Evolutionary conservation across 2,113 vertebrate genomes (phyloP).

Genomic region (Trochalopteron elliotii): DNA sequence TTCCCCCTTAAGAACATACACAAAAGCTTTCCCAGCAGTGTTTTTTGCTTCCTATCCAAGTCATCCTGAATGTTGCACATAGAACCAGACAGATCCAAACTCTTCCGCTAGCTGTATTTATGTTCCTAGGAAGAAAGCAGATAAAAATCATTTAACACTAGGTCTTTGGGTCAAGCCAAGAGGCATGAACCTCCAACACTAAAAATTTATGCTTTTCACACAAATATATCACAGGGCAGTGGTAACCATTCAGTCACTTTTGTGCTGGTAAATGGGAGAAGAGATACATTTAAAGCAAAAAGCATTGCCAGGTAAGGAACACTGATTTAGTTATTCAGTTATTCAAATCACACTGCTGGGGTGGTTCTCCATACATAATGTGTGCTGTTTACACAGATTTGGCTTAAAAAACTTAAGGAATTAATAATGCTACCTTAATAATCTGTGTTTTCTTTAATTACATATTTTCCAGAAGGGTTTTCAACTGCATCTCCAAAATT

Average conservation of each 20-base stretch:
- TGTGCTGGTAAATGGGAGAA: background rate
- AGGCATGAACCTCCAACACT: background rate
- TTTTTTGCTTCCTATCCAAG: background rate
- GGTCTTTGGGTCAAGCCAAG: background rate
- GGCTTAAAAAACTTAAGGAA: background rate
- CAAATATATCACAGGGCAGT: background rate
- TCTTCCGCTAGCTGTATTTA: background rate
- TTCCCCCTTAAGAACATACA: background rate
- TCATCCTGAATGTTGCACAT: background rate
- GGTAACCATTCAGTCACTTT: background rate
- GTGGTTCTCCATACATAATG: background rate
- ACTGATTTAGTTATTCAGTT: background rate
- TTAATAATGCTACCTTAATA: background rate
- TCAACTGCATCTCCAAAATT: background rate
- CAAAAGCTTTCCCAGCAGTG: background rate
- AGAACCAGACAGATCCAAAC: background rate
- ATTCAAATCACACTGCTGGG: background rate
- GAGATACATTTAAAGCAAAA: background rate
- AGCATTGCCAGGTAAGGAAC: background rate
- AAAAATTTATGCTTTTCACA: background rate
- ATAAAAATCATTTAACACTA: background rate
- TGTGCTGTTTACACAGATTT: background rate
- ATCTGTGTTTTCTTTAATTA: background rate
- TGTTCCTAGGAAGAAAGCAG: background rate
- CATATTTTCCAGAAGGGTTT: background rate